Percentiles rank a stretch among this genome's conserved stretches.
Evolutionary conservation across 2,113 vertebrate species (phyloP).

Genomic region (Neoarius graeffei): DNA sequence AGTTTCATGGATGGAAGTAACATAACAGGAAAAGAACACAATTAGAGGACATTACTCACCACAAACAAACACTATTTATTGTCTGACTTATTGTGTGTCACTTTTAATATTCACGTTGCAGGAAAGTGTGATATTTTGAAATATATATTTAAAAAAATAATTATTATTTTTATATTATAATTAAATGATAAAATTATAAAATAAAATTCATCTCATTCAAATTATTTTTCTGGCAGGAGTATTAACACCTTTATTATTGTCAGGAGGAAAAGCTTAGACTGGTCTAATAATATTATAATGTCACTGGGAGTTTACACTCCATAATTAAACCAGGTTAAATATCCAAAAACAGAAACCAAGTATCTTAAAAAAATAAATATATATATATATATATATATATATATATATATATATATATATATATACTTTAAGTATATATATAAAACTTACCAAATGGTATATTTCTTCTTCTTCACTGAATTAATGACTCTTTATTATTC

Average conservation of each 20-base stretch:
- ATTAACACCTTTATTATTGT: background rate
- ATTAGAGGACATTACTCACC: constrained; percentile 50
- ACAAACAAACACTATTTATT: constrained; percentile 24
- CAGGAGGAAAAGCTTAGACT: background rate
- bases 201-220: no score
- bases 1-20: constrained; percentile 19
- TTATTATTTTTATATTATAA: no score
- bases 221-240: background rate
- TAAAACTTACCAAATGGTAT: no score
- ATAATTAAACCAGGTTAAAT: background rate
- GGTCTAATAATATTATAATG: background rate
- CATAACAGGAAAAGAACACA: constrained; percentile 59
- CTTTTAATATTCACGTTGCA: background rate
- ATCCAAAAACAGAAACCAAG: background rate
- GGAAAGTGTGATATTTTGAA: background rate
- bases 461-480: background rate
- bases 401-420: background rate
- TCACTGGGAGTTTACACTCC: background rate
- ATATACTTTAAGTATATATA: background rate
- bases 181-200: no score
- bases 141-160: no score
- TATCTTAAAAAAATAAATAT: background rate
- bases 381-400: background rate
- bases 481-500: constrained; percentile 26
- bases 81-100: background rate